Evolutionary conservation across 1,140 invertebrate species (phyloP).

Genomic region (Drosophila bifasciata): DNA sequence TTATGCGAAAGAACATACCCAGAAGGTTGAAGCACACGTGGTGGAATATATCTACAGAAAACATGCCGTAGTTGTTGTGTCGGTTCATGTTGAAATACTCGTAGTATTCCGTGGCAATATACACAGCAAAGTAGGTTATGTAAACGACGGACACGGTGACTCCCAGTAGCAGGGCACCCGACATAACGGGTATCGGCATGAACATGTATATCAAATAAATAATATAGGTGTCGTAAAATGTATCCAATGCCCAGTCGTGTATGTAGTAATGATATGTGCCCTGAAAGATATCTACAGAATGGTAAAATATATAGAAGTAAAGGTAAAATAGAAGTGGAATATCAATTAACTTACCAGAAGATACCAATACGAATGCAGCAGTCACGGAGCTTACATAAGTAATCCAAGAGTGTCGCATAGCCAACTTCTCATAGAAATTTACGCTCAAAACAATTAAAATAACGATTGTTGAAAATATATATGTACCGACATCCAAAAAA

Average conservation of each 20-base stretch:
- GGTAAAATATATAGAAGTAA: slow-evolving; percentile 4
- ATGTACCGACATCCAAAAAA: slow-evolving; percentile 71
- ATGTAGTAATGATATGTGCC: slow-evolving; percentile 84
- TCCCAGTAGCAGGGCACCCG: slow-evolving; percentile 87
- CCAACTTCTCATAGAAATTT: slow-evolving; percentile 84
- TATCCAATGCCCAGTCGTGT: slow-evolving; percentile 83
- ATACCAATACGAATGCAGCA: slow-evolving; percentile 63
- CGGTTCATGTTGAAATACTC: background rate
- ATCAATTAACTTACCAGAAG: slow-evolving; percentile 43
- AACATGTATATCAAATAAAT: slow-evolving; percentile 91
- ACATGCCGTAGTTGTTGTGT: slow-evolving; percentile 16
- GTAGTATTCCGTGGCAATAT: slow-evolving; percentile 86
- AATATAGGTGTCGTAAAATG: slow-evolving; percentile 88
- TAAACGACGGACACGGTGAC: slow-evolving; percentile 86
- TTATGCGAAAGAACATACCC: slow-evolving; percentile 92
- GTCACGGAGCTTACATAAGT: slow-evolving; percentile 84
- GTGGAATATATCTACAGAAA: slow-evolving; percentile 89
- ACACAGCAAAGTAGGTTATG: slow-evolving; percentile 85
- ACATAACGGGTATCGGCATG: slow-evolving; percentile 88
- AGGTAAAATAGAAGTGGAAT: background rate
- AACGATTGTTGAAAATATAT: slow-evolving; percentile 79
- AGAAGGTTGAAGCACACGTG: slow-evolving; percentile 91
- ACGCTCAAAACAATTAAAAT: slow-evolving; percentile 83
- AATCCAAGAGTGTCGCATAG: slow-evolving; percentile 80
- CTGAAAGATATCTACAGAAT: slow-evolving; percentile 84